Evolutionary conservation across 2,797 vertebrate genomes (phyloP).

Genomic region (Danio aesculapii): DNA sequence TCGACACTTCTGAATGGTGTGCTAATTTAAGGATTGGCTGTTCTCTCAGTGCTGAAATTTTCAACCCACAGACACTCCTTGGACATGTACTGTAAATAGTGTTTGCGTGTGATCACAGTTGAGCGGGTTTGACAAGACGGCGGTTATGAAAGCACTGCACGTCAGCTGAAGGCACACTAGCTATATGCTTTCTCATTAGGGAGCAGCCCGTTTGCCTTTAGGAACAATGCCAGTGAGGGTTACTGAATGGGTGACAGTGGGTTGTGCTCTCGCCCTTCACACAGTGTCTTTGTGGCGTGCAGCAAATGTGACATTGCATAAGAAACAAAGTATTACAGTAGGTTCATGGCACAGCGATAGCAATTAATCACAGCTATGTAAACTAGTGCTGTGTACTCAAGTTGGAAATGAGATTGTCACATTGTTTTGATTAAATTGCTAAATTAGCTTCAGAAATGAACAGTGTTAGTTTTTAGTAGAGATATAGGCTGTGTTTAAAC

Average conservation of each 20-base stretch:
- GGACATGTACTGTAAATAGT: background rate
- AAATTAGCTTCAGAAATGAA: slow-evolving; percentile 7
- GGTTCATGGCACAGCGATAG: background rate
- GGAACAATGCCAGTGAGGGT: background rate
- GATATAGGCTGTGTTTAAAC: no score
- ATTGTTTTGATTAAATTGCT: background rate
- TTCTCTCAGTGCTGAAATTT: slow-evolving; percentile 8
- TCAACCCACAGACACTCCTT: slow-evolving; percentile 10
- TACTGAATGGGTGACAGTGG: background rate
- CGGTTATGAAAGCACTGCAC: background rate
- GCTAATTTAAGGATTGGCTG: background rate
- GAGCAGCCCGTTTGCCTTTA: background rate
- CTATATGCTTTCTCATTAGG: background rate
- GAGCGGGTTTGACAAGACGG: background rate
- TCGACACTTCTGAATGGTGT: background rate
- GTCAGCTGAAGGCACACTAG: background rate
- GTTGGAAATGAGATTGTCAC: background rate
- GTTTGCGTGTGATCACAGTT: background rate
- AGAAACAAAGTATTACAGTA: background rate
- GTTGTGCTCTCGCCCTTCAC: background rate
- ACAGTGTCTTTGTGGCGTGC: slow-evolving; percentile 5
- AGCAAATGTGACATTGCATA: background rate
- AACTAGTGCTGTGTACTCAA: background rate
- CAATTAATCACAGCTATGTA: background rate
- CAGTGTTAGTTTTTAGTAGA: background rate